Conservation (phyloP, 2,113 vertebrate genomes). For the Alaudala cheleensis region DNA sequence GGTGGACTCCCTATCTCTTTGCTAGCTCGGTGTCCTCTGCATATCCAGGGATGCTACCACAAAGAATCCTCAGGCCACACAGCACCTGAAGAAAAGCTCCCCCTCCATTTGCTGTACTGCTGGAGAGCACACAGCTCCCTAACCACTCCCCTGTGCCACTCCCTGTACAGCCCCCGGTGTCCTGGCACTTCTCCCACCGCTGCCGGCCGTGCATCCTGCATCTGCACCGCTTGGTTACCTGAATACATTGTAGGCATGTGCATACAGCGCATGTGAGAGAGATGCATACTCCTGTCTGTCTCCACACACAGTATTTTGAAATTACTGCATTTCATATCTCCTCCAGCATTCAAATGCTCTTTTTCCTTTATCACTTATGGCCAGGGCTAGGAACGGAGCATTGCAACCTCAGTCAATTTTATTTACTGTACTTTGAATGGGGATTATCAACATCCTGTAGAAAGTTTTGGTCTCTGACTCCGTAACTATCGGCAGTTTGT, state of each 20-base stretch:
- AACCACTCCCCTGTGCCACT: neutral
- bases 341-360: neutral
- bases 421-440: neutral
- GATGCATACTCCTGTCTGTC: too few relatives aligned
- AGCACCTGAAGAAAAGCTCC: neutral
- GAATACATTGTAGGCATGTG: rapidly evolving
- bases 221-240: rapidly evolving
- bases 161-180: rapidly evolving
- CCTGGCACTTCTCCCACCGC: rapidly evolving
- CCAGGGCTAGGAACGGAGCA: neutral
- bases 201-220: rapidly evolving
- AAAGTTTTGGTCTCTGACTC: neutral
- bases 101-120: neutral
- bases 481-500: rapidly evolving
- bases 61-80: neutral
- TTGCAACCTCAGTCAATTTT: neutral
- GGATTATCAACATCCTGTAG: neutral
- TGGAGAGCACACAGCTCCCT: neutral
- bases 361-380: neutral
- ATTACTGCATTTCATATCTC: neutral
- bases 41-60: neutral
- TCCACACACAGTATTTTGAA: neutral
- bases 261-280: neutral
- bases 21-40: neutral
- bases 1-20: rapidly evolving